Conservation (phyloP, 2,888 invertebrate genomes). For the Lomographa bimaculata region DNA sequence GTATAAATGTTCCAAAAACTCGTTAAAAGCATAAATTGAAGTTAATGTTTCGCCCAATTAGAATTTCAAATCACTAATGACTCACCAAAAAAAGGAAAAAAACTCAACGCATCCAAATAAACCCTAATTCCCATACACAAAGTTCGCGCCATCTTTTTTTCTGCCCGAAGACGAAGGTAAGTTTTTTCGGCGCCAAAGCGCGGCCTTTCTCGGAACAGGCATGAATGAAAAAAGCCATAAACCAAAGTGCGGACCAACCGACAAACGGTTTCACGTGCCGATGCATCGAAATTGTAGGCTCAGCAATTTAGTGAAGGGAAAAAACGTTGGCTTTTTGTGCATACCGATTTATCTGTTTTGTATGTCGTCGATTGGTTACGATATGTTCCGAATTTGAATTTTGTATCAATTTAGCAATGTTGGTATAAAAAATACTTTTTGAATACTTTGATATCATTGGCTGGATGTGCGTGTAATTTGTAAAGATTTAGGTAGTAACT, state of each 20-base stretch:
- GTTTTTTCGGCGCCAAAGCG: constrained; percentile 75
- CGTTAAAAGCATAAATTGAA: constrained; percentile 17
- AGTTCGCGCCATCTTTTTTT: constrained; percentile 52
- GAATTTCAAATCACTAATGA: constrained; percentile 26
- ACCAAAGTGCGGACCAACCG: constrained; percentile 55
- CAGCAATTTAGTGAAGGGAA: constrained; percentile 63
- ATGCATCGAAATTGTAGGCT: constrained; percentile 67
- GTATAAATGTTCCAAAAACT: constrained; percentile 1
- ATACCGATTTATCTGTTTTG: constrained; percentile 43
- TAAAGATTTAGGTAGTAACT: no score
- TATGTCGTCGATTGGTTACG: constrained; percentile 24
- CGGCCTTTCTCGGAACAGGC: constrained; percentile 74
- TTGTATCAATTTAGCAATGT: constrained; percentile 17
- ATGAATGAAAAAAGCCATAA: constrained; percentile 75
- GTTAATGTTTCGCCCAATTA: constrained; percentile 28
- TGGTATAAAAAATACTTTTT: neutral
- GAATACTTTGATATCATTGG: neutral
- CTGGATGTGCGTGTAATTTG: no score
- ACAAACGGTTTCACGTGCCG: constrained; percentile 77
- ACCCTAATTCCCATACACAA: constrained; percentile 34
- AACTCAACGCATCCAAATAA: constrained; percentile 23
- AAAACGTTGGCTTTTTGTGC: constrained; percentile 50
- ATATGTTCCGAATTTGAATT: constrained; percentile 28
- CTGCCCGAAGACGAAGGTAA: constrained; percentile 42
- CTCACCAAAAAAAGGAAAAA: constrained; percentile 23